A percentile compares a stretch with the other conserved stretches of the same genome.
Conservation (phyloP, 2,113 vertebrate genomes). For the Mobula birostris region DNA sequence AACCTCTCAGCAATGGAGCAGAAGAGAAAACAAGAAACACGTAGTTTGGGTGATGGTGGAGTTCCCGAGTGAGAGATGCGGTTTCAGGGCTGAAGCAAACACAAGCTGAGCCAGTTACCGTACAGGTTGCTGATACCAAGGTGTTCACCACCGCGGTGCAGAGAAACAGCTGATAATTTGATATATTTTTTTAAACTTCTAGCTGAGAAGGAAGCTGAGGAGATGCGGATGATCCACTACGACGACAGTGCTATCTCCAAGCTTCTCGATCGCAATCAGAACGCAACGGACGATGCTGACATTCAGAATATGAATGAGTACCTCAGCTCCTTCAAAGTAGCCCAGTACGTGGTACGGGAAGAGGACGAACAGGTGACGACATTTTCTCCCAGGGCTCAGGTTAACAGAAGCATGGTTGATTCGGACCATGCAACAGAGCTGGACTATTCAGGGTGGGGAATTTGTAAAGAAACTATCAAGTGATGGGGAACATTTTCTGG, state of each 20-base stretch:
- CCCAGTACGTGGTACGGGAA: constrained; percentile 95
- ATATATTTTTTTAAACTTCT: neutral
- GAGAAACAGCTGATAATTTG: neutral
- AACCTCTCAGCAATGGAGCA: neutral
- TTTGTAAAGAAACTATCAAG: neutral
- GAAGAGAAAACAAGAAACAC: neutral
- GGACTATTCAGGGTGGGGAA: neutral
- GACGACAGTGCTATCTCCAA: constrained; percentile 91
- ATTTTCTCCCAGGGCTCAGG: neutral
- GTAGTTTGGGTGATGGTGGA: neutral
- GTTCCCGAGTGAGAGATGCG: neutral
- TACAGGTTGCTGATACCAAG: neutral
- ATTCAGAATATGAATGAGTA: constrained; percentile 99
- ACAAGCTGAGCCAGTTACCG: neutral
- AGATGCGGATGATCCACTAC: constrained; percentile 92
- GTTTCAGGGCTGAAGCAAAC: neutral
- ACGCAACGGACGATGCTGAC: constrained; percentile 87
- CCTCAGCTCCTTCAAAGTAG: constrained; percentile 98
- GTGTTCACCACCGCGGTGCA: neutral
- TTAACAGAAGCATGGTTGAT: neutral
- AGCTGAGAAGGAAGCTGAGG: constrained; percentile 80
- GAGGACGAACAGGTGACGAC: constrained; percentile 86
- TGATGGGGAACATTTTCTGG: neutral
- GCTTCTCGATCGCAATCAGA: constrained; percentile 88
- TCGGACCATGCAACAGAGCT: neutral